Conservation (phyloP, 2,113 vertebrate genomes). For the Salvelinus fontinalis region DNA sequence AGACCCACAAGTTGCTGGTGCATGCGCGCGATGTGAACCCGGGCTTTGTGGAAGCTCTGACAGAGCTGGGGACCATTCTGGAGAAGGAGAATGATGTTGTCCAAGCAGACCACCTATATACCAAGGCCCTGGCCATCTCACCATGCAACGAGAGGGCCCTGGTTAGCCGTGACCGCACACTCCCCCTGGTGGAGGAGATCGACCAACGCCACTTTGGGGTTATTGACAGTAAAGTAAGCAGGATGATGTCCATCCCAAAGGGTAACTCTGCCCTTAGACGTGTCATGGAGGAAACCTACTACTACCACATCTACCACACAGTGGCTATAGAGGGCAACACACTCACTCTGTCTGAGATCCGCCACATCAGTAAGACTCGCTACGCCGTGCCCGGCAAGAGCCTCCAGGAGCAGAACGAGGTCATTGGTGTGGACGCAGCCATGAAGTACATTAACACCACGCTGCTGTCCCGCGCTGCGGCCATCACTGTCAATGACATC, state of each 20-base stretch:
- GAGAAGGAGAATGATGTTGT: constrained; percentile 95
- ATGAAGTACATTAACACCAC: constrained; percentile 95
- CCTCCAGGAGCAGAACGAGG: constrained; percentile 95
- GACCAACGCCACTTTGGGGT: constrained; percentile 92
- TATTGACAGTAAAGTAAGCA: constrained; percentile 92
- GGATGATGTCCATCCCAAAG: constrained; percentile 94
- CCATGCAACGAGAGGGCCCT: constrained; percentile 89
- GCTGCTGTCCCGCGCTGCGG: constrained; percentile 80
- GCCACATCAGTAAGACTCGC: constrained; percentile 94
- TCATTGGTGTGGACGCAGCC: constrained; percentile 90
- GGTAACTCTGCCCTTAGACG: constrained; percentile 88
- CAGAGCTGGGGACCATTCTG: constrained; percentile 88
- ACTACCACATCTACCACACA: constrained; percentile 98
- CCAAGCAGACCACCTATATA: constrained; percentile 91
- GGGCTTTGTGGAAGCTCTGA: constrained; percentile 88
- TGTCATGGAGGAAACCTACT: constrained; percentile 97
- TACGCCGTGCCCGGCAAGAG: constrained; percentile 93
- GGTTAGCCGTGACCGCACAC: constrained; percentile 85
- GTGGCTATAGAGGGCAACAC: constrained; percentile 99
- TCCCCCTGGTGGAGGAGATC: constrained; percentile 94
- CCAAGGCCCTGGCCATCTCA: constrained; percentile 86
- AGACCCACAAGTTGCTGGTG: constrained; percentile 90
- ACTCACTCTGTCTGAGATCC: constrained; percentile 89
- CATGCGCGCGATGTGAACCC: constrained; percentile 93
- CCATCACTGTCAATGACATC: constrained; percentile 79